Base-by-base conservation (phyloP, 2,113 vertebrate species). In the Mesembrinibis cayennensis region DNA sequence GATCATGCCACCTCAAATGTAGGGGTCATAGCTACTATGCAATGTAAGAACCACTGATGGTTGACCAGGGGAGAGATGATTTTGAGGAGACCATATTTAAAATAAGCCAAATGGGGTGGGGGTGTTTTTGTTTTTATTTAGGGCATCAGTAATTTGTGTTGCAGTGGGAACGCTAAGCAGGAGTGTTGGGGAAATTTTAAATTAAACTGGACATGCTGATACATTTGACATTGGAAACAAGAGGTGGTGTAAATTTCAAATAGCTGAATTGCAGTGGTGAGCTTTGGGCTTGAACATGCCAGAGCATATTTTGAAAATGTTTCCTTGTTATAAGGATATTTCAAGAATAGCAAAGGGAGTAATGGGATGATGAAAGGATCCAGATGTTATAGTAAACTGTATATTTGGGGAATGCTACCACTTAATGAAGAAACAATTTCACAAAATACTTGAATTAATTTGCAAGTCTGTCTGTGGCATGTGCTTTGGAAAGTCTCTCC, bases 11-110 rank as follows among this genome's bases (percentile, higher is more conserved):
- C 98, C 97, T 98, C 97, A 97, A 98, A 97, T 81, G 92, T 92
- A 97, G 98, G 97, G 98, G 98, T 98, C 98, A 98, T 98, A 98
- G 98, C 98, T 98, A 98, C 98, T 98, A 98, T 97, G 98, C 98
- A 97, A 88, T 94, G 95, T 86, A 88, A 95, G 97, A 96, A 97
- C 91, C 93, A 83, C 87, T 87, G 92, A 87, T 95, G 95, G 97
- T 96, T 98, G 93, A 89, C 58, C 94, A 96, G 95, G 95, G 88
- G 93, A 90, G 53, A 55, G 53, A 55, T 30, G 53, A 30, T 55
- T 55, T 55, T 55, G 53, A 55, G 53, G 53, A 85, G 11, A 49
- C 23, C 81, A 21, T 90, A 72, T 94, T 95, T 93, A 82, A 97
- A 93, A 96, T 93, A 91, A 95, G 88, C 87, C 86, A 87, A 95